Base-by-base conservation (phyloP, 1,140 invertebrate species). In the Pteromalus puparum region DNA sequence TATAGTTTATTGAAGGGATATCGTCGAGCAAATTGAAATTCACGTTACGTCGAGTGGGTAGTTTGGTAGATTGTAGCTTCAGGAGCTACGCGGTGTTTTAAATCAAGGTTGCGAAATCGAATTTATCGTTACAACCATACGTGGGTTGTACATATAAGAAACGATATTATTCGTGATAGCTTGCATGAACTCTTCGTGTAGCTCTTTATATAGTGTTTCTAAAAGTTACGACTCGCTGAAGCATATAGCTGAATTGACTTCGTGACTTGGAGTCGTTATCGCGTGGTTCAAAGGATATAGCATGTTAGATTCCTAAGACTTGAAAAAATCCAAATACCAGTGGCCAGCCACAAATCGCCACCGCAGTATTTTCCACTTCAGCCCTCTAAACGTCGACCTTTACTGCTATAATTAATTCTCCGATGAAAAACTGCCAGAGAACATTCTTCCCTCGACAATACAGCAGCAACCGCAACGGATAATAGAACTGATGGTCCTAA, bases 401-500 rank as follows among this genome's bases (percentile, higher is more conserved):
- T 82, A 67, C 81, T 46, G 73, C 30, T 48, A n/a, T n/a, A 82
- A 75, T 75, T 82, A 67, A 82, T 75, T 53, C 72, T 18, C 28
- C 30, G n/a, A 30, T 72, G 30, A 53, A 53, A 53, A 53, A 53
- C 48, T 18, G 21, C 18, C 48, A 1, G 53, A 7, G 1, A n/a
- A 61, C 53, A 61, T 61, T 61, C 53, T 61, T 61, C 21, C 53
- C 21, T n/a, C 53, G 21, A 61, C 48, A 18, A 53, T 53, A 18
- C 53, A 61, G 53, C 53, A 61, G 4, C 21, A 68, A 72, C 67
- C 65, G 67, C 26, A 72, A 46, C 24, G 26, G 24, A 38, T 80
- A 82, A 82, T 75, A 48, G n/a, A 24, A n/a, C 34, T 10, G 34
- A 89, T 87, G 88, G 89, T 91, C 90, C 89, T 89, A 91, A 91